These are phyloP conservation scores for Otocyon megalotis DNA, from an alignment of 2,113 vertebrate genomes.

Conservation along the genomic window DNA sequence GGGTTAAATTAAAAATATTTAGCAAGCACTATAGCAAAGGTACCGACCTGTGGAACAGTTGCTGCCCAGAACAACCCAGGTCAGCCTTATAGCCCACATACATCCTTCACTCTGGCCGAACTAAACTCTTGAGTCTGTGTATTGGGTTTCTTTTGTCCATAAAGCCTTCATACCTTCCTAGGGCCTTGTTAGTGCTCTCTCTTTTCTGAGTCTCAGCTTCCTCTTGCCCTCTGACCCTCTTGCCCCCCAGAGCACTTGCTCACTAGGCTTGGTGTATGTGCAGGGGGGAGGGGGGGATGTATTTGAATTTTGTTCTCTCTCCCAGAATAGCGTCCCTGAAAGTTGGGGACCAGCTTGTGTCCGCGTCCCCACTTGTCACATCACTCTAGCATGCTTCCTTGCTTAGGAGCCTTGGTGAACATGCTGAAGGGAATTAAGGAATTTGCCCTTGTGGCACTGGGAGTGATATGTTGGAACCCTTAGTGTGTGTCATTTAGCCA, in stretches of 20 bases:
- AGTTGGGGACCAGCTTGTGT: neutral
- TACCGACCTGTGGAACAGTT: fast-evolving
- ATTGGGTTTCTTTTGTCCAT: neutral
- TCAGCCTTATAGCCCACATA: fast-evolving
- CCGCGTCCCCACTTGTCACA: too few relatives aligned
- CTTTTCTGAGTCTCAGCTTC: too few relatives aligned
- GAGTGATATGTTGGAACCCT: neutral
- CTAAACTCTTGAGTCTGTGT: neutral
- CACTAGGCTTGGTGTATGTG: too few relatives aligned
- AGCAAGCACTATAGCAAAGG: neutral
- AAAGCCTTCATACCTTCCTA: neutral
- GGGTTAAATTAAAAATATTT: neutral
- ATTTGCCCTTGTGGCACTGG: neutral
- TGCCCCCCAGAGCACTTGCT: neutral
- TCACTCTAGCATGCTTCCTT: neutral
- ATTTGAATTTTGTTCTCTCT: neutral
- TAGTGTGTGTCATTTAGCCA: neutral
- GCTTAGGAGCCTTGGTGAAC: too few relatives aligned
- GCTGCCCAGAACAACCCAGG: fast-evolving
- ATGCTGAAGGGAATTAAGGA: neutral
- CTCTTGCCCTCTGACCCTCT: neutral
- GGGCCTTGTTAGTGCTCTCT: neutral
- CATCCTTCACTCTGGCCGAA: fast-evolving
- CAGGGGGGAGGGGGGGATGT: too few relatives aligned
- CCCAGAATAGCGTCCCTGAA: neutral